A percentile compares a stretch with the other conserved stretches of the same genome.
These are phyloP conservation scores for Paracyclopina nana DNA, from an alignment of 1,140 invertebrate species.

Conservation along the genomic window DNA sequence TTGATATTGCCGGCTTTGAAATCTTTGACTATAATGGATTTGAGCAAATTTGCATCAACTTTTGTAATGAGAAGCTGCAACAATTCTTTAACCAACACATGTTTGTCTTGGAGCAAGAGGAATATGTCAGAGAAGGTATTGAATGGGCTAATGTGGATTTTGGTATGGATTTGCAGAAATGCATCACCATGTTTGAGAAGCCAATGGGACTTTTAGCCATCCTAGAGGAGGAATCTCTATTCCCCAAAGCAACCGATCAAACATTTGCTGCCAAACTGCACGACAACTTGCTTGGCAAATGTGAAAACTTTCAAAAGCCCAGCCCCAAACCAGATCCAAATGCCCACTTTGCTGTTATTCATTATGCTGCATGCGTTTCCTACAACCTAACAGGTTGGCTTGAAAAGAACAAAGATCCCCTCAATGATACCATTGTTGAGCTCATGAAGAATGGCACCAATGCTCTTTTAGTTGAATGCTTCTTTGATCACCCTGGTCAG, in stretches of 20 bases:
- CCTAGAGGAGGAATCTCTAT: constrained; percentile 99
- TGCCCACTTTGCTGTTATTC: constrained; percentile 8
- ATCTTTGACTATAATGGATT: constrained; percentile 86
- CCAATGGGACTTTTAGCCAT: constrained; percentile 99
- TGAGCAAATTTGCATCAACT: constrained; percentile 97
- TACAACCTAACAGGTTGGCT: constrained; percentile 23
- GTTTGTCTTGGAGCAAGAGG: constrained; percentile 96
- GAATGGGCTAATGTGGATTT: constrained; percentile 99
- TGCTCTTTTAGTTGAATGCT: constrained; percentile 24
- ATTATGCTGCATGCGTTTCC: constrained; percentile 22
- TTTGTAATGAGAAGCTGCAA: constrained; percentile 90
- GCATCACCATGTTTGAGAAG: constrained; percentile 99
- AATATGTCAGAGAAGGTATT: constrained; percentile 91
- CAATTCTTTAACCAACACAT: constrained; percentile 97
- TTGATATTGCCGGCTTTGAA: constrained; percentile 68
- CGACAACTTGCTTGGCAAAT: constrained; percentile 96
- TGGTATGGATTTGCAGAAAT: constrained; percentile 91
- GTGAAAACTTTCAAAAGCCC: constrained; percentile 31
- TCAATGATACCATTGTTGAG: constrained; percentile 95
- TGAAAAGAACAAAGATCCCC: constrained; percentile 57
- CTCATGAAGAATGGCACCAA: constrained; percentile 74
- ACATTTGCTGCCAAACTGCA: constrained; percentile 95
- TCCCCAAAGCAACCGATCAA: constrained; percentile 96
- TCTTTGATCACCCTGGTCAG: constrained; percentile 26
- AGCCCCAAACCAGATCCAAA: constrained; percentile 31